Base-by-base conservation (phyloP, 2,888 invertebrate genomes). In the Philopedon plagiatum region DNA sequence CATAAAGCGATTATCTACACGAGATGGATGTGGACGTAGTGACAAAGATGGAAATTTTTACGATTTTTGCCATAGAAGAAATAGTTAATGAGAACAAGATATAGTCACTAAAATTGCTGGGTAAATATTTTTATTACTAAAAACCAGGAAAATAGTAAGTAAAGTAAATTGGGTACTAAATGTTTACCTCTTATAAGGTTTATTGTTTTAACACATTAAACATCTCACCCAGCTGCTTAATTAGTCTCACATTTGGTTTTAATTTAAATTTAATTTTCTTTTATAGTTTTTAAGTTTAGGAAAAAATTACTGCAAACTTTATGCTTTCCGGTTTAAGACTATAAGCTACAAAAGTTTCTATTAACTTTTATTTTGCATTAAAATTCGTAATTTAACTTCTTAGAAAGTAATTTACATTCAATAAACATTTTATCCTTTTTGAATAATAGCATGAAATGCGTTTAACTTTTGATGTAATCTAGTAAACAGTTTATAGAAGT, bases 361-460 rank as follows among this genome's bases (percentile, higher is more conserved):
- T 69, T 63, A 63, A 57, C 58, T 63, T 62, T 74, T 65, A 63
- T 74, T 70, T 74, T 65, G 63, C 66, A 74, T 66, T 58, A 70
- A 66, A 66, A 74, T 74, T 62, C 49, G 62, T 58, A 74, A 74
- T 74, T 74, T 70, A 74, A 74, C 70, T 74, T 66, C 64, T 44
- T 29, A 49, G 58, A 70, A 74, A 70, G 74, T 71, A 70, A 74
- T 74, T 74, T 71, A 66, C 70, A 74, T 74, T 74, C 74, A 71
- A 74, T 74, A 74, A 74, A 70, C 66, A 70, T 66, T 70, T 71
- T 63, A 66, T 73, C 66, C 63, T 49, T 64, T 62, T 68, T 58
- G 68, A 73, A 73, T 73, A 73, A 72, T 71, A 67, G 67, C 37
- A 41, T 21, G 39, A 51, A 51, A 67, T 57, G 37, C 60, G 34